Evolutionary conservation across 2,797 vertebrate species (phyloP).

Genomic region (Karalla daura): DNA sequence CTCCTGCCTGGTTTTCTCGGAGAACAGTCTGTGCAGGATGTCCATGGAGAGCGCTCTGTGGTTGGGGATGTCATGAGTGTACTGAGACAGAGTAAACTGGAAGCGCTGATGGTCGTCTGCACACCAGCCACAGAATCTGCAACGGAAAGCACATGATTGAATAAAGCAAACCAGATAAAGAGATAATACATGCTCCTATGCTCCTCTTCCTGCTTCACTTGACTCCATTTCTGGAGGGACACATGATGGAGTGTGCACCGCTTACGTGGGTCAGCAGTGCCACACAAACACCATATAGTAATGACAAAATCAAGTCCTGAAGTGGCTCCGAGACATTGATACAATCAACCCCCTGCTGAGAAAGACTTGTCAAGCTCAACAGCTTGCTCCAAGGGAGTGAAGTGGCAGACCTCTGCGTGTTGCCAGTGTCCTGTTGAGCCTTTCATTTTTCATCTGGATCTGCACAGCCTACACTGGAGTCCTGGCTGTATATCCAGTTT

Average conservation of each 20-base stretch:
- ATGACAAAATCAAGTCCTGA: conserved; percentile 22
- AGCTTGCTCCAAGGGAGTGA: conserved; percentile 22
- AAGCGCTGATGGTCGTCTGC: conserved; percentile 88
- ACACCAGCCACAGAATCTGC: conserved; percentile 86
- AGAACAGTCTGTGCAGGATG: conserved; percentile 89
- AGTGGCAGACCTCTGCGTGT: conserved; percentile 27
- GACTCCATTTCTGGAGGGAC: not conserved
- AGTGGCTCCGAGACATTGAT: conserved; percentile 23
- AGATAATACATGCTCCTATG: not conserved
- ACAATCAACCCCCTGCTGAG: conserved; percentile 52
- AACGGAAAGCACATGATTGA: conserved; percentile 33
- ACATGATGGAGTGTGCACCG: not conserved
- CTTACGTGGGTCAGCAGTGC: not conserved
- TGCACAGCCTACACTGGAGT: conserved; percentile 7
- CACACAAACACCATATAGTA: conserved; percentile 14
- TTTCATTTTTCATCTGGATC: conserved; percentile 44
- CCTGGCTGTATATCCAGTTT: no score
- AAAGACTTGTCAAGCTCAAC: conserved; percentile 22
- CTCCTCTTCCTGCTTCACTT: not conserved
- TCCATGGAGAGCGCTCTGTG: conserved; percentile 88
- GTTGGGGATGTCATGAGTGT: conserved; percentile 82
- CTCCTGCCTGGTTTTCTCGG: conserved; percentile 84
- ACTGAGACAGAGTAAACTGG: conserved; percentile 84
- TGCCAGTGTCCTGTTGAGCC: conserved; percentile 37
- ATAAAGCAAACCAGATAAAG: conserved; percentile 12